Base-by-base conservation (phyloP, 2,113 vertebrate species). In the Lamprotornis superbus region DNA sequence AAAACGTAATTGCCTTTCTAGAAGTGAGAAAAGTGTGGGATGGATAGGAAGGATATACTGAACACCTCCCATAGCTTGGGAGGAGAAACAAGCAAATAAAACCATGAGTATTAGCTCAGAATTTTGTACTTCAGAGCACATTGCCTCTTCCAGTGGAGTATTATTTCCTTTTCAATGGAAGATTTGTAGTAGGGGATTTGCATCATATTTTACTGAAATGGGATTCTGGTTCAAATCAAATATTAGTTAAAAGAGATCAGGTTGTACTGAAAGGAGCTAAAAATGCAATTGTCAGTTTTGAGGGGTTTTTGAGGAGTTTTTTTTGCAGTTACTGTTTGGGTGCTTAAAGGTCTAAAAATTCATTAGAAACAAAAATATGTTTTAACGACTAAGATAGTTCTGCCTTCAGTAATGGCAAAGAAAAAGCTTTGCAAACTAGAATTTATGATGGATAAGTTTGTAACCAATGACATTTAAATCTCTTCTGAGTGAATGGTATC, bases 251-350 rank as follows among this genome's bases (percentile, higher is more conserved):
- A 63, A 75, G 12, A 57, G 4, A 23, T 49, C 7, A 16, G 15
- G 4, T 24, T 64, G 20, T 21, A 59, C 9, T 31, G 10, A 59
- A 75, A 68, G 17, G 14, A 77, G 12, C 2, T 76, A 55, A 73
- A 83, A 80, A 35, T 5, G 10, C 2, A 61, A 8, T 64, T 86
- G 73, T 76, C 10, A 14, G 11, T 12, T 70, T 56, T 13, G 5
- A 31, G 10, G 7, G 11, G 50, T 16, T 44, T 28, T 52, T 50
- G 50, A 52, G 27, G 49, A 25, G 25, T 8, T 52, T 30, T 0
- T 0, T n/a, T 53, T 42, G 10, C 2, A 3, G 9, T 30, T 28
- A 4, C 3, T 70, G 2, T 28, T 76, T 30, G 6, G 3, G 9
- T 57, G 9, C 28, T 55, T 23, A 44, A 27, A 73, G 22, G 22